Base-by-base conservation (phyloP, 2,888 invertebrate species). In the Polymixis flavicincta region DNA sequence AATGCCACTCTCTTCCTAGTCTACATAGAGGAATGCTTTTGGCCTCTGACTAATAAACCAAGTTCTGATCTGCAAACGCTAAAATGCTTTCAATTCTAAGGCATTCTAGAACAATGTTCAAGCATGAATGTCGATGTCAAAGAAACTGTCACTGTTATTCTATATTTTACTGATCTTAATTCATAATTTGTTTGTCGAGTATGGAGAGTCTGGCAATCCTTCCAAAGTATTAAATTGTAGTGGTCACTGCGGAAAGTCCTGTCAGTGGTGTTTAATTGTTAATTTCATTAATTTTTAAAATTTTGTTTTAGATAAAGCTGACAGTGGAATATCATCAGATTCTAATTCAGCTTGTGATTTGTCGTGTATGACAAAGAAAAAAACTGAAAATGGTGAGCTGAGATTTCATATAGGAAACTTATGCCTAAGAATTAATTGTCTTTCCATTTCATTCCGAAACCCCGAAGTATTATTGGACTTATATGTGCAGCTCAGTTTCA, bases 311-410 rank as follows among this genome's bases (percentile, higher is more conserved):
- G 93, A 88, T 87, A 85, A 52, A 83, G 71, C 84, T 6, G 91
- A 91, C 50, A 91, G 90, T 74, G 91, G 90, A 19, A 91, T 91
- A 84, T 92, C 91, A 45, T 91, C 92, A 0, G 90, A 92, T 78
- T 91, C 90, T 3, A 90, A 88, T 80, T 88, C 89, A 52, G 57
- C 83, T 13, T 89, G 87, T 75, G 88, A 89, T 55, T 74, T 78
- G 17, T 78, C 86, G 1, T 77, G 54, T 73, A 32, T 71, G 45
- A 28, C n/a, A 22, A 83, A 61, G 22, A 70, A 68, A 32, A 57
- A 64, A 55, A 77, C 57, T 64, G 69, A 67, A 59, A 71, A 82
- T 80, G 87, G 90, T 90, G 82, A 80, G 83, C 68, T 78, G 57
- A 0, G n/a, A 55, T 45, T 5, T 13, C 8, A 0, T 17, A 48